A percentile compares a stretch with the other conserved stretches of the same genome.
Evolutionary conservation across 2,113 vertebrate species (phyloP).

Genomic region (Perca fluviatilis): DNA sequence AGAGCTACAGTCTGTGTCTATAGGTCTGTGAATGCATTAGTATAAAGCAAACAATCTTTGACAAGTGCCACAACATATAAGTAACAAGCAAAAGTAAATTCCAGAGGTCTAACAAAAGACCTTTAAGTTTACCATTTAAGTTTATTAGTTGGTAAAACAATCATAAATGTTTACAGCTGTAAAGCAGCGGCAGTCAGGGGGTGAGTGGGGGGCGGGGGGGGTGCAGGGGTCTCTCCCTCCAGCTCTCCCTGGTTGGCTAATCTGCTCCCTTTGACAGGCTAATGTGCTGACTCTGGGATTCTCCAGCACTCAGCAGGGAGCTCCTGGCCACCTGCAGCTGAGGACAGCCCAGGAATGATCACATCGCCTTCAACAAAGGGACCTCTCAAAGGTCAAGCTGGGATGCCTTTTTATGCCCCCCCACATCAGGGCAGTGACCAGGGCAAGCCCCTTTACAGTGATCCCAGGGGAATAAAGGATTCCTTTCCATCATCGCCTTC

Average conservation of each 20-base stretch:
- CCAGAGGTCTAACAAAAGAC: background rate
- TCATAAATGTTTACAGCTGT: conserved; percentile 10
- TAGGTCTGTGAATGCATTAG: conserved; percentile 11
- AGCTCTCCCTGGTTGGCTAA: conserved; percentile 54
- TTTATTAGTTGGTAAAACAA: background rate
- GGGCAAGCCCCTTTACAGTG: conserved; percentile 21
- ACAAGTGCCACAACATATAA: background rate
- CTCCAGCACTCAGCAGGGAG: conserved; percentile 69
- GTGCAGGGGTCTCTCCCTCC: conserved; percentile 24
- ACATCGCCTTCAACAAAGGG: conserved; percentile 67
- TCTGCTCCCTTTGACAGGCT: conserved; percentile 79
- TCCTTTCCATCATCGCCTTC: conserved; percentile 22
- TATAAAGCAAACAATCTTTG: conserved; percentile 11
- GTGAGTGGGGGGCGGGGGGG: conserved; percentile 40
- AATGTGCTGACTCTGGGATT: conserved; percentile 78
- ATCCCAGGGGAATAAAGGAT: background rate
- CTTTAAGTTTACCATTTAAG: conserved; percentile 19
- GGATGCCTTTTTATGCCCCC: conserved; percentile 23
- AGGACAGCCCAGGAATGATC: conserved; percentile 57
- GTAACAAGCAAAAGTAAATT: background rate
- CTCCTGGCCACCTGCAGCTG: conserved; percentile 82
- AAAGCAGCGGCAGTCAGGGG: background rate
- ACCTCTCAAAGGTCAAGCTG: conserved; percentile 64
- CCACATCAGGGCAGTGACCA: conserved; percentile 18
- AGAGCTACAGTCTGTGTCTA: conserved; percentile 3